Conservation (phyloP, 2,888 invertebrate species). For the Xylota sylvarum region DNA sequence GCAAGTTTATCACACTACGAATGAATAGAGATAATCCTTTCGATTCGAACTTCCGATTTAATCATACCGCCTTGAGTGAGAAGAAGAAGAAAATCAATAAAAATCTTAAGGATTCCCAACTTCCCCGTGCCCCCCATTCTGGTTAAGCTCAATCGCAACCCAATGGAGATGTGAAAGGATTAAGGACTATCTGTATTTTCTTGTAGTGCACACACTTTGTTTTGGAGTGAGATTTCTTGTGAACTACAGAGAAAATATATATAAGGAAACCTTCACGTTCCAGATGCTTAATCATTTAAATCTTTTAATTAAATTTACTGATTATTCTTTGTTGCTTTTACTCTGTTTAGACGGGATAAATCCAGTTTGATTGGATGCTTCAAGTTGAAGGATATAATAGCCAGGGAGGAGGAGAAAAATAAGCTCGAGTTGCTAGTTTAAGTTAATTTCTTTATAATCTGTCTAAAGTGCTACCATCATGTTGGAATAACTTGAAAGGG, state of each 20-base stretch:
- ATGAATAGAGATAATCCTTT: slow-evolving; percentile 43
- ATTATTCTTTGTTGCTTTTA: slow-evolving; percentile 10
- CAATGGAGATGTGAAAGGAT: slow-evolving; percentile 60
- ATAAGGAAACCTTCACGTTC: slow-evolving; percentile 45
- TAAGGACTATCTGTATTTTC: slow-evolving; percentile 34
- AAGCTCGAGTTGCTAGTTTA: neutral
- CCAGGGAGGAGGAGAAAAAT: neutral
- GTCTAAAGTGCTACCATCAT: neutral
- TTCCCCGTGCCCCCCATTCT: neutral
- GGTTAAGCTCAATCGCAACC: slow-evolving; percentile 57
- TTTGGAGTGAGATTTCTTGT: neutral
- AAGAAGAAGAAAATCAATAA: slow-evolving; percentile 32
- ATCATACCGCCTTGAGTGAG: slow-evolving; percentile 44
- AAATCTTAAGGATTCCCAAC: slow-evolving; percentile 14
- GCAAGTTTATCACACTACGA: slow-evolving; percentile 39
- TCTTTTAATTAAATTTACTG: slow-evolving; percentile 70
- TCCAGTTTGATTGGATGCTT: slow-evolving; percentile 4
- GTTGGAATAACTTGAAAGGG: neutral
- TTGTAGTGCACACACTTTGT: neutral
- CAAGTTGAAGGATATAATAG: neutral
- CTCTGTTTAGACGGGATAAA: neutral
- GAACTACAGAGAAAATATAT: neutral
- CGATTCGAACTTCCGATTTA: slow-evolving; percentile 53
- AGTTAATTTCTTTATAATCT: slow-evolving; percentile 5
- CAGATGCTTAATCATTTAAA: slow-evolving; percentile 61